These are phyloP conservation scores for Myotis yumanensis DNA, from an alignment of 2,113 vertebrate species.

Conservation along the genomic window DNA sequence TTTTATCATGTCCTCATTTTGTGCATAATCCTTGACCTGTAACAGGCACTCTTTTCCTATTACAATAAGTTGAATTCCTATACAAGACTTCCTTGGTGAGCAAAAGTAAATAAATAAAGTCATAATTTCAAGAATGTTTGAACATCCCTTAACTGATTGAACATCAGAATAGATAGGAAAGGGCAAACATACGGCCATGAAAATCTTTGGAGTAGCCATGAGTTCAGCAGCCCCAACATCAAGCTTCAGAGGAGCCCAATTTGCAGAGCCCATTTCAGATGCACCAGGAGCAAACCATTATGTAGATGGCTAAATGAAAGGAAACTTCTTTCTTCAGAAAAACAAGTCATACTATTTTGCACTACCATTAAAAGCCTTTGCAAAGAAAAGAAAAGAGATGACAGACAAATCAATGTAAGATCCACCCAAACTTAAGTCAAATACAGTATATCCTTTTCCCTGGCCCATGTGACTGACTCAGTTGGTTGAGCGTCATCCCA, in stretches of 20 bases:
- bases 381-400: neutral
- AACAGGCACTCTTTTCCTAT: neutral
- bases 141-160: neutral
- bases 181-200: neutral
- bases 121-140: neutral
- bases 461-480: neutral
- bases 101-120: neutral
- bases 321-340: neutral
- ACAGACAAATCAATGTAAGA: neutral
- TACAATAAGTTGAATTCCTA: conserved; percentile 4
- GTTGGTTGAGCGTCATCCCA: too few species aligned
- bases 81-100: neutral
- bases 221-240: neutral
- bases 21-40: neutral
- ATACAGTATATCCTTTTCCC: neutral
- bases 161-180: neutral
- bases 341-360: neutral
- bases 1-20: neutral
- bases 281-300: neutral
- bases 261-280: neutral
- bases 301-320: neutral
- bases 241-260: neutral
- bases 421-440: neutral
- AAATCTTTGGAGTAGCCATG: neutral
- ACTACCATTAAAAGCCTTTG: neutral